Conservation (phyloP, 2,797 vertebrate genomes). For the Acipenser transmontanus region DNA sequence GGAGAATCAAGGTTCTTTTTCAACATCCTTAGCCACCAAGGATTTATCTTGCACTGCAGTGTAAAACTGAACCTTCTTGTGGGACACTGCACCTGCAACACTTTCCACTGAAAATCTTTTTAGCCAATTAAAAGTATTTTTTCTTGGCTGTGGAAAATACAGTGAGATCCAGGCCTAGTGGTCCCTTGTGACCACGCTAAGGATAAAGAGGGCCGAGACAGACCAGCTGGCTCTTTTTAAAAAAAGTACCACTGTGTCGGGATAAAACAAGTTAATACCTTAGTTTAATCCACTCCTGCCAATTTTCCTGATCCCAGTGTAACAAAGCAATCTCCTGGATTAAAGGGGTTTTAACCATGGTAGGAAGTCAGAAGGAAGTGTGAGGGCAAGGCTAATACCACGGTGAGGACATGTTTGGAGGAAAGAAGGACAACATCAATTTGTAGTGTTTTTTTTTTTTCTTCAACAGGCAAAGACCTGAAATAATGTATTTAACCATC, state of each 20-base stretch:
- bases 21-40: too few relatives aligned
- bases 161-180: not conserved
- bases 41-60: too few relatives aligned
- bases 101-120: too few relatives aligned
- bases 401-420: too few relatives aligned
- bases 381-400: not conserved
- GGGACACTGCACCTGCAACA: too few relatives aligned
- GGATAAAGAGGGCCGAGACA: not conserved
- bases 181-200: not conserved
- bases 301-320: not conserved
- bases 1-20: too few relatives aligned
- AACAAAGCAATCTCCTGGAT: conserved; percentile 1
- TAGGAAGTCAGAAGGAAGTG: not conserved
- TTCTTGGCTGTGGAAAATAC: not conserved
- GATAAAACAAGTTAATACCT: not conserved
- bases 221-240: not conserved
- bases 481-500: too few relatives aligned
- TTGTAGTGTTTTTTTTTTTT: too few relatives aligned
- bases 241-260: not conserved
- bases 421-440: too few relatives aligned
- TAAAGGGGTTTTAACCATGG: not conserved
- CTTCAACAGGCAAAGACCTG: too few relatives aligned
- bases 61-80: too few relatives aligned
- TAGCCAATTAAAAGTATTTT: too few relatives aligned
- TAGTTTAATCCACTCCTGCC: not conserved